phyloP scores from a whole-genome alignment of 1,140 invertebrate species.

The Cheumatopsyche charites region DNA sequence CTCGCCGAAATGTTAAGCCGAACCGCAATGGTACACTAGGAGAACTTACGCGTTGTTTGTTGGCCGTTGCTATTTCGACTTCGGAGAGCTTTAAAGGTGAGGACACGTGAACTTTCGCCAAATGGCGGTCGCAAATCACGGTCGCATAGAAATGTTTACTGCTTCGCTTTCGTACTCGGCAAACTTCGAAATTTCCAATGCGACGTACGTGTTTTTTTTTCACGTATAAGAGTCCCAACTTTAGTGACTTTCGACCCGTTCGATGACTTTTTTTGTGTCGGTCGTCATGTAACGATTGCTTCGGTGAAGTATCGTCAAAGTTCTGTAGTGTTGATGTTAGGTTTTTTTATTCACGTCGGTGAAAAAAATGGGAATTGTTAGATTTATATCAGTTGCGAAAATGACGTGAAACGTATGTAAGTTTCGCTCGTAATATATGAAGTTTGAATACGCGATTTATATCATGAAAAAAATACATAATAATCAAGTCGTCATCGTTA shows the following conservation, averaged over 20 bases:
- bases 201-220: conserved; percentile 13
- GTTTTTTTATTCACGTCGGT: too few species aligned
- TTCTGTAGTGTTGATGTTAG: too few species aligned
- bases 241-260: background rate
- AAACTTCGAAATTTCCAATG: conserved; percentile 38
- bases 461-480: too few species aligned
- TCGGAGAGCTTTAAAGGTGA: conserved; percentile 11
- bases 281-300: background rate
- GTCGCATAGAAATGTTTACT: conserved; percentile 22
- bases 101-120: conserved; percentile 19
- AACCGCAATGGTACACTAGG: background rate
- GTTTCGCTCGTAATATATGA: too few species aligned
- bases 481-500: too few species aligned
- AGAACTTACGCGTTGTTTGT: background rate
- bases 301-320: too few species aligned
- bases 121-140: conserved; percentile 24
- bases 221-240: background rate
- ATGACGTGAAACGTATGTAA: too few species aligned
- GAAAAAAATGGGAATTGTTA: too few species aligned
- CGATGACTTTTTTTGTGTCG: background rate
- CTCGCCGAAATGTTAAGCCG: background rate
- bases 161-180: background rate
- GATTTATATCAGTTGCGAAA: too few species aligned
- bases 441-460: too few species aligned
- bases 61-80: background rate